Evolutionary conservation across 2,888 invertebrate genomes (phyloP).

Genomic region (Slavum lentiscoides): DNA sequence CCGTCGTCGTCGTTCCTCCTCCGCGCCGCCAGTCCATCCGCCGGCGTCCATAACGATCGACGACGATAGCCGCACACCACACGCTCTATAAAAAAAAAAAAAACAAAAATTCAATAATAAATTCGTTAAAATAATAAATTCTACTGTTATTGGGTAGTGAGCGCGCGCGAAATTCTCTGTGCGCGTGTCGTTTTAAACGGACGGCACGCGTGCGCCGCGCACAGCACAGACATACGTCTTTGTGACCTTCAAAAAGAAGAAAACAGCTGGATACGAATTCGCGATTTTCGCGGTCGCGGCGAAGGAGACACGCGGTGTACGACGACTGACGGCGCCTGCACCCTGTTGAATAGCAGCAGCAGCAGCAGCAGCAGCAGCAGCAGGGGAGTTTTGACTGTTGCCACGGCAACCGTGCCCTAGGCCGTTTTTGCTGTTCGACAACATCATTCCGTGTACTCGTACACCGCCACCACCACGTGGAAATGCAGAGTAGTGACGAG

Average conservation of each 20-base stretch:
- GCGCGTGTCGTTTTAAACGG: too few species aligned
- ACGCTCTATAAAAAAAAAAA: not conserved
- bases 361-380: too few species aligned
- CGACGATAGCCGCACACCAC: too few species aligned
- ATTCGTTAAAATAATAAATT: too few species aligned
- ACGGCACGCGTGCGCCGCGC: too few species aligned
- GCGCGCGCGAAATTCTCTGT: too few species aligned
- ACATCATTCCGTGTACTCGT: not conserved
- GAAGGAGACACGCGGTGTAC: not conserved
- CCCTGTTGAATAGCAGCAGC: slow-evolving; percentile 40
- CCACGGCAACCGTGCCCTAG: slow-evolving; percentile 30
- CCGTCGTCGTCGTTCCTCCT: not conserved
- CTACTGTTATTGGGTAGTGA: too few species aligned
- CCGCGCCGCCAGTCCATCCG: not conserved
- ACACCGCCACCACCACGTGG: not conserved
- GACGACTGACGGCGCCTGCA: not conserved
- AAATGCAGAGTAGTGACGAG: not conserved
- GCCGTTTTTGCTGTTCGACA: not conserved
- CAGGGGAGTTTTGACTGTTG: slow-evolving; percentile 28
- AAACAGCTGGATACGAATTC: slow-evolving; percentile 33
- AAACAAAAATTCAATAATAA: not conserved
- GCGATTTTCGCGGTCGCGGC: slow-evolving; percentile 7
- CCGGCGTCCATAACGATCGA: slow-evolving; percentile 25
- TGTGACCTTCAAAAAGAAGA: not conserved
- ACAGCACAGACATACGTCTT: not conserved